Evolutionary conservation across 2,888 invertebrate species (phyloP).

Genomic region (Xestoiulus laeticollis): DNA sequence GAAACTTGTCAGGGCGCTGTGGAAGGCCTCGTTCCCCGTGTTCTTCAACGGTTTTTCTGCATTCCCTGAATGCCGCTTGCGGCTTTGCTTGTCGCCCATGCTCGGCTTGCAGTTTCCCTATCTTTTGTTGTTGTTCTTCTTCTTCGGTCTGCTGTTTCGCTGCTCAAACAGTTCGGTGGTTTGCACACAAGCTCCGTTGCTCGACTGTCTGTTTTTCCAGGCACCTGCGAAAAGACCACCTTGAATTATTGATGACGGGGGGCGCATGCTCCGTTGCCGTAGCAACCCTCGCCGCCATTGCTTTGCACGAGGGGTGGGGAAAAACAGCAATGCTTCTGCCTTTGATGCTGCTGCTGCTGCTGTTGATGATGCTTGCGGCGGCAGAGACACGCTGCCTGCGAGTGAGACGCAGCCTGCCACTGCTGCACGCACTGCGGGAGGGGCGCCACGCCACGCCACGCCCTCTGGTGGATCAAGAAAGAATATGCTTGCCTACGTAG

Average conservation of each 20-base stretch:
- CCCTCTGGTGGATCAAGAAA: neutral
- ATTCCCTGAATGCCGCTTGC: too few relatives aligned
- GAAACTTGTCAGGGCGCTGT: too few relatives aligned
- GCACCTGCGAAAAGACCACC: constrained; percentile 39
- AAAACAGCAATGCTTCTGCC: neutral
- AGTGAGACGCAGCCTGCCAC: neutral
- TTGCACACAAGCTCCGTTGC: neutral
- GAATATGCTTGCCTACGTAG: neutral
- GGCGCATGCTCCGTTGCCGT: neutral
- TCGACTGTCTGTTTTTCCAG: neutral
- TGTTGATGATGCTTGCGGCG: neutral
- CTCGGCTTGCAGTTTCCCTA: neutral
- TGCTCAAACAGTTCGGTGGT: neutral
- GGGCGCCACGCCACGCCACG: neutral
- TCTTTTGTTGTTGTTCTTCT: neutral
- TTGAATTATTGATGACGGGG: constrained; percentile 23
- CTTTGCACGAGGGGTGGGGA: neutral
- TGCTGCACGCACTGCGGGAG: neutral
- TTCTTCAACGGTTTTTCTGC: too few relatives aligned
- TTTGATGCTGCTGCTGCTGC: neutral
- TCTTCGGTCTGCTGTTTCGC: neutral
- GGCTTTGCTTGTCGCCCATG: neutral
- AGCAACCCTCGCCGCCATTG: neutral
- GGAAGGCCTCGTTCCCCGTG: too few relatives aligned
- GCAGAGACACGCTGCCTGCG: neutral